Evolutionary conservation across 2,113 vertebrate genomes (phyloP), one percentile per base, ranked within the genome.

Genomic region (Meleagris gallopavo): DNA sequence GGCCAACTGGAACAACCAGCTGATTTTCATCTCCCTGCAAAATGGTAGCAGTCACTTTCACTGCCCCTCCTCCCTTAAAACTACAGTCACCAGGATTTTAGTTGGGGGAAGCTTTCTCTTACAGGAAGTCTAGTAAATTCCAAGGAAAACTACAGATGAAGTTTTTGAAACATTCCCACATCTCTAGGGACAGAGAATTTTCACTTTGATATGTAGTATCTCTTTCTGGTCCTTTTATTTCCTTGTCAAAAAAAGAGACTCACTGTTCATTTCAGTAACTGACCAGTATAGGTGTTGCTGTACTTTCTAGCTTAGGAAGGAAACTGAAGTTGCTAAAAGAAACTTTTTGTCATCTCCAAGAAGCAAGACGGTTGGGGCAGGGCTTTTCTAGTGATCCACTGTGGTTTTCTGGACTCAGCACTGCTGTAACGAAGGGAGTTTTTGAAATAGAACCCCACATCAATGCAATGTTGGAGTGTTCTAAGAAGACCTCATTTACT

Each of bases 121-220:
- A 54, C 52, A 38, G 0, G 1, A 22, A 92, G 19, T 6, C 3
- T 46, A 55, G 27, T 14, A 92, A 86, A 86, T 6, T 5, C 32
- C 14, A 83, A 38, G 12, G 19, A 72, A 79, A 90, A 43, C 3
- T 5, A 43, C 76, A 29, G 5, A 0, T 4, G 10, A 64, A 8
- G 5, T 24, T 58, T 22, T 32, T 38, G 20, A 64, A 69, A 25
- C 3, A 11, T 13, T 87, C 7, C 16, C 32, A 21, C n/a, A 41
- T 45, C 20, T 72, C 27, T 21, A 73, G 45, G 27, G 38, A 36
- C 9, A 20, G 14, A 0, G 1, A 45, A 1, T 45, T 72, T 30
- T 48, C 52, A 24, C 20, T 67, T 58, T 9, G 16, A 65, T 7
- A 0, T 0, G 4, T 29, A 66, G 52, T 13, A 55, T 30, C 0